A percentile compares a stretch with the other conserved stretches of the same genome.
Conservation (phyloP, 1,140 invertebrate species). For the Cecropterus lyciades region DNA sequence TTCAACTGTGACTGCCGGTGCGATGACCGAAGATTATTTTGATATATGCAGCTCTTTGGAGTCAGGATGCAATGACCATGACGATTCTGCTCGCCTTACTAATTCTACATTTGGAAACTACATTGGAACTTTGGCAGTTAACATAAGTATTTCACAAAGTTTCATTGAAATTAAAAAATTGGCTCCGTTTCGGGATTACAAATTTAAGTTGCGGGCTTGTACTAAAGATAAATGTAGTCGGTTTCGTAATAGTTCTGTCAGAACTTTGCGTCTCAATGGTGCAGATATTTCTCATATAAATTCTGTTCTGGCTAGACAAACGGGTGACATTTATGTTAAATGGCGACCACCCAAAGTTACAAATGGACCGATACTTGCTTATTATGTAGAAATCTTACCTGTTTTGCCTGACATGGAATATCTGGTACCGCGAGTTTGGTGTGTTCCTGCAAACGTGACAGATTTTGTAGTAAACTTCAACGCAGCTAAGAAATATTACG, state of each 20-base stretch:
- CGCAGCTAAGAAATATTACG: slow-evolving; percentile 52
- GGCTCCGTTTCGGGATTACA: slow-evolving; percentile 71
- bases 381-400: slow-evolving; percentile 63
- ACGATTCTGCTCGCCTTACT: slow-evolving; percentile 41
- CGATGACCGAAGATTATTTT: slow-evolving; percentile 68
- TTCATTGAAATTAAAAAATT: slow-evolving; percentile 58
- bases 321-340: slow-evolving; percentile 53
- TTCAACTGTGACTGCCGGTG: slow-evolving; percentile 58
- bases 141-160: slow-evolving; percentile 52
- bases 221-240: slow-evolving; percentile 54
- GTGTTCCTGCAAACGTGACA: slow-evolving; percentile 50
- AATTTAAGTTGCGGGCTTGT: slow-evolving; percentile 68
- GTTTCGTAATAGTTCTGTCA: slow-evolving; percentile 55
- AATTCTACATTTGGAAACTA: slow-evolving; percentile 53
- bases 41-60: slow-evolving; percentile 57
- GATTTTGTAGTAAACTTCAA: slow-evolving; percentile 47
- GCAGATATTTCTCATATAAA: slow-evolving; percentile 58
- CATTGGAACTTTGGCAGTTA: slow-evolving; percentile 52
- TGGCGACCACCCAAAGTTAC: slow-evolving; percentile 63
- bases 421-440: slow-evolving; percentile 58
- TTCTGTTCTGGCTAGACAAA: slow-evolving; percentile 37
- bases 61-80: slow-evolving; percentile 49
- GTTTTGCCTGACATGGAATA: slow-evolving; percentile 46
- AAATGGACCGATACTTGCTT: slow-evolving; percentile 67
- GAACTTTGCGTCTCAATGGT: slow-evolving; percentile 55